Conservation (phyloP, 2,113 vertebrate species). For the Pseudorectes ferrugineus region DNA sequence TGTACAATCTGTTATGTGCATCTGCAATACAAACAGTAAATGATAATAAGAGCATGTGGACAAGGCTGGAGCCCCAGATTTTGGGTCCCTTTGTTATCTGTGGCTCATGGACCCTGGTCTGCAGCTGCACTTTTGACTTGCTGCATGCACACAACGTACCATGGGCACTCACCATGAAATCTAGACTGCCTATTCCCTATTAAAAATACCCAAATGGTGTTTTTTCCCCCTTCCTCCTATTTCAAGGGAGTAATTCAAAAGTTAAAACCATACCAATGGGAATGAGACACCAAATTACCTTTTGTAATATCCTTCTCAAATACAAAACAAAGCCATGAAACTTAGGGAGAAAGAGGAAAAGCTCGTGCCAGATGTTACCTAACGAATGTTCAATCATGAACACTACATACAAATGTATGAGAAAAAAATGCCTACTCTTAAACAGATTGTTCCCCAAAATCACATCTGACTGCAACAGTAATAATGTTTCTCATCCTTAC, state of each 20-base stretch:
- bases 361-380: neutral
- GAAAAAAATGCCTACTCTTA: neutral
- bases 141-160: neutral
- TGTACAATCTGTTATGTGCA: slow-evolving; percentile 15
- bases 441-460: neutral
- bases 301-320: neutral
- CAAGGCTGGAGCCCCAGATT: neutral
- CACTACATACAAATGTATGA: neutral
- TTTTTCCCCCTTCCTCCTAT: neutral
- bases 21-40: neutral
- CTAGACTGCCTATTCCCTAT: neutral
- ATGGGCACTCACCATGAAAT: neutral
- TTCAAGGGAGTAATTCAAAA: neutral
- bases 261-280: neutral
- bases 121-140: neutral
- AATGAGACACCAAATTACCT: neutral
- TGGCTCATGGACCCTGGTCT: neutral
- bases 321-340: neutral
- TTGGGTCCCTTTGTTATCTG: neutral
- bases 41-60: neutral
- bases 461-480: neutral
- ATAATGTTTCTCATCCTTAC: neutral
- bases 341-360: neutral
- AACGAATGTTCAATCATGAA: neutral
- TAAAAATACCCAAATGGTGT: neutral